Percentiles rank a stretch among this genome's conserved stretches.
These are phyloP conservation scores for Gymnobelideus leadbeateri DNA, from an alignment of 2,113 vertebrate genomes.

Conservation along the genomic window DNA sequence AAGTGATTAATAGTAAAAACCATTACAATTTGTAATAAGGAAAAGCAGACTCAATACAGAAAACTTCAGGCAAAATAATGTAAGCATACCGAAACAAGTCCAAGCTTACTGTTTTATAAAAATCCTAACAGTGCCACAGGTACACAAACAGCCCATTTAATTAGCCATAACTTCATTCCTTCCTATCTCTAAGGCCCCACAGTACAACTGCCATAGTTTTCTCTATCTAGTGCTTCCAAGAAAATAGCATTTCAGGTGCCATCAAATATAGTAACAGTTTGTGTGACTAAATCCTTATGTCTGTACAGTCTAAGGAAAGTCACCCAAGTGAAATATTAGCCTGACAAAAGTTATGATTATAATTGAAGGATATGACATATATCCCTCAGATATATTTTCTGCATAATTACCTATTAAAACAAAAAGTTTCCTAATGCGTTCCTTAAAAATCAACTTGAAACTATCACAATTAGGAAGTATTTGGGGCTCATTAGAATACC, in stretches of 20 bases:
- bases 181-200: neutral
- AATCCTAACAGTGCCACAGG: neutral
- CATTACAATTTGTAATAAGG: constrained; percentile 54
- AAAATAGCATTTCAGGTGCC: constrained; percentile 20
- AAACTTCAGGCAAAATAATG: constrained; percentile 26
- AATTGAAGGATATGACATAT: neutral
- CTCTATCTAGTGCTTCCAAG: constrained; percentile 13
- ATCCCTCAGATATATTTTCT: neutral
- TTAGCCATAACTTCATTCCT: constrained; percentile 23
- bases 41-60: constrained; percentile 47
- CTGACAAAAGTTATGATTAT: neutral
- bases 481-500: constrained; percentile 21
- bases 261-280: constrained; percentile 27
- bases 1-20: constrained; percentile 40
- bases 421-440: constrained; percentile 40
- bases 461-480: constrained; percentile 29
- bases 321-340: constrained; percentile 63
- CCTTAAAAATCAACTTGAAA: constrained; percentile 34
- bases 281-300: constrained; percentile 56
- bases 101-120: neutral
- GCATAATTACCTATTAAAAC: constrained; percentile 52
- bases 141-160: constrained; percentile 19
- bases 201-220: neutral
- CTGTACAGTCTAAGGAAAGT: constrained; percentile 54
- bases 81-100: constrained; percentile 36